These are phyloP conservation scores for Dinoponera quadriceps DNA, from an alignment of 1,140 invertebrate species.

Conservation along the genomic window DNA sequence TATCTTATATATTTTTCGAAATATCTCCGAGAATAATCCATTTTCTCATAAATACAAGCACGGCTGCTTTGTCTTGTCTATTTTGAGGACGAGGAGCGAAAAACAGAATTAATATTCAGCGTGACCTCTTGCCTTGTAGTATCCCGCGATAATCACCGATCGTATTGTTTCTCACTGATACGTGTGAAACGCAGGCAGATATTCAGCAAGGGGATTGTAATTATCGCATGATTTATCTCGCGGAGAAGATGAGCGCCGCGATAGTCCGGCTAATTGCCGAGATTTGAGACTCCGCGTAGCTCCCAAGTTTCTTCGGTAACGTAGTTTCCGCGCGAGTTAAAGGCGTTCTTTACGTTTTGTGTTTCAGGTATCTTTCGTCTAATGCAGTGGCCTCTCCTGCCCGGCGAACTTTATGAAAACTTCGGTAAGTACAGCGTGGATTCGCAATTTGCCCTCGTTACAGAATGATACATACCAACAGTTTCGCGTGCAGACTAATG, in stretches of 20 bases:
- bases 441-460: conserved; percentile 63
- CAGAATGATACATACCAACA: conserved; percentile 59
- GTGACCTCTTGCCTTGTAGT: background rate
- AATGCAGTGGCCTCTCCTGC: conserved; percentile 47
- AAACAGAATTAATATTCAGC: too few species aligned
- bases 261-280: conserved; percentile 57
- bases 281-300: conserved; percentile 43
- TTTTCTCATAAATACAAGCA: background rate
- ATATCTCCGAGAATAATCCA: background rate
- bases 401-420: conserved; percentile 68
- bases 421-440: conserved; percentile 57
- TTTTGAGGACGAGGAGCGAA: background rate
- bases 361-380: conserved; percentile 63
- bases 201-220: conserved; percentile 49
- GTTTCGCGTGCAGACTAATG: conserved; percentile 56
- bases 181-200: background rate
- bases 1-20: background rate
- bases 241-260: conserved; percentile 42
- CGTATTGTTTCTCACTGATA: background rate
- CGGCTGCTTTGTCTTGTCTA: background rate
- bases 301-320: conserved; percentile 41
- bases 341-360: conserved; percentile 51
- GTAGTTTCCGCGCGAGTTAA: conserved; percentile 41
- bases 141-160: background rate
- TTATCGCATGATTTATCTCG: conserved; percentile 41